Conservation (phyloP, 2,113 vertebrate species). For the Grallaria varia region DNA sequence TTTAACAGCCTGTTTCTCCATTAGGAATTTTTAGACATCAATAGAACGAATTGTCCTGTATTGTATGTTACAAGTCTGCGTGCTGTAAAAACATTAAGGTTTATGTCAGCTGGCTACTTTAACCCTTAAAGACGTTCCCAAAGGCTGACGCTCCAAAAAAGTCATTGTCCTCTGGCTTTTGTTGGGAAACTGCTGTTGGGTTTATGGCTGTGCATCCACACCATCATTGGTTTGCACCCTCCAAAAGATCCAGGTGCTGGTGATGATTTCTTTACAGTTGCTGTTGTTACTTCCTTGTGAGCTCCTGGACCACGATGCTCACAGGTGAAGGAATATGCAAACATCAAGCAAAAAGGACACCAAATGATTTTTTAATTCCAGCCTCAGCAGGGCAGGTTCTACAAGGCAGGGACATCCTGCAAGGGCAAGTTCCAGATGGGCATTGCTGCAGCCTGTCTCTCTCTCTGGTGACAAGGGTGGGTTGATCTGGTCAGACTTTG, state of each 20-base stretch:
- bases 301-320: not conserved
- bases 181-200: not conserved
- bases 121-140: not conserved
- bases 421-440: not conserved
- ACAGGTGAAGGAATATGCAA: not conserved
- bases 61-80: constrained; percentile 33
- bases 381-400: not conserved
- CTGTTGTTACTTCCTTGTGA: not conserved
- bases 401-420: not conserved
- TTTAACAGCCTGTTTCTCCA: constrained; percentile 71
- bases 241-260: not conserved
- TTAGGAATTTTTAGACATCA: constrained; percentile 51
- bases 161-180: not conserved
- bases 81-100: constrained; percentile 41
- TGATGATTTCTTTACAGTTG: not conserved
- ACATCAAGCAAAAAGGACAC: not conserved
- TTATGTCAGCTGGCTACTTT: constrained; percentile 29
- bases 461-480: not conserved
- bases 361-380: not conserved
- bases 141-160: not conserved
- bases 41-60: constrained; percentile 47
- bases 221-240: not conserved
- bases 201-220: not conserved
- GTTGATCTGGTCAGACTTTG: not conserved
- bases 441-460: not conserved